These are phyloP conservation scores for Drymodes brunneopygia DNA, from an alignment of 2,113 vertebrate species.

Conservation along the genomic window DNA sequence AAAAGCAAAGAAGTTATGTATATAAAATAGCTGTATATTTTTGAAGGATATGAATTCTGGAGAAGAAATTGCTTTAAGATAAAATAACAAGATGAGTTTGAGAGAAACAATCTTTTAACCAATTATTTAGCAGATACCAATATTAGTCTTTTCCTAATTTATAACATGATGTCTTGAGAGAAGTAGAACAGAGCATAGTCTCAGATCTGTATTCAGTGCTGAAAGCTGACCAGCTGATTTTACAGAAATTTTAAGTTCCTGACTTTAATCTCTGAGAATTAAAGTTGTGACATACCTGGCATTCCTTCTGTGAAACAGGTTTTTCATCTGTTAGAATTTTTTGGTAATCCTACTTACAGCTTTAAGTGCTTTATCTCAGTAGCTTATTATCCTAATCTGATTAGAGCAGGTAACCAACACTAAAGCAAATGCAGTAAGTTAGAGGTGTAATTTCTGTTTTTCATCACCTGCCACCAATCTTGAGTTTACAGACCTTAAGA, in stretches of 20 bases:
- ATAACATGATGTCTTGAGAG: neutral
- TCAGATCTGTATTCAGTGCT: neutral
- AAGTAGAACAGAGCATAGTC: neutral
- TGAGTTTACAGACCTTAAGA: neutral
- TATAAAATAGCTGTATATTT: neutral
- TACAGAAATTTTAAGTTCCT: neutral
- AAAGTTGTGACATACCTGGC: neutral
- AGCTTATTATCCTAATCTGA: neutral
- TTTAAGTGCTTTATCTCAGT: neutral
- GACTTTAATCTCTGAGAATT: neutral
- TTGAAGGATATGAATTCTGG: neutral
- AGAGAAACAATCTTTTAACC: neutral
- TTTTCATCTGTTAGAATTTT: neutral
- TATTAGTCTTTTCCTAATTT: neutral
- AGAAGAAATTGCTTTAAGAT: neutral
- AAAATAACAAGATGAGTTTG: neutral
- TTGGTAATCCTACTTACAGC: neutral
- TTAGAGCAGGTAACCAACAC: neutral
- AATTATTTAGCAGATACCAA: neutral
- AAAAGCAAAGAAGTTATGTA: neutral
- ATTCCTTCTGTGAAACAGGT: neutral
- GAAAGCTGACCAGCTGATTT: neutral
- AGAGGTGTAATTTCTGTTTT: neutral
- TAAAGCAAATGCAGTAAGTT: neutral
- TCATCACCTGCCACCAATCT: neutral